Conservation (phyloP, 92 coral and sea anemone genomes). For the Umimayanthus kanabou region DNA sequence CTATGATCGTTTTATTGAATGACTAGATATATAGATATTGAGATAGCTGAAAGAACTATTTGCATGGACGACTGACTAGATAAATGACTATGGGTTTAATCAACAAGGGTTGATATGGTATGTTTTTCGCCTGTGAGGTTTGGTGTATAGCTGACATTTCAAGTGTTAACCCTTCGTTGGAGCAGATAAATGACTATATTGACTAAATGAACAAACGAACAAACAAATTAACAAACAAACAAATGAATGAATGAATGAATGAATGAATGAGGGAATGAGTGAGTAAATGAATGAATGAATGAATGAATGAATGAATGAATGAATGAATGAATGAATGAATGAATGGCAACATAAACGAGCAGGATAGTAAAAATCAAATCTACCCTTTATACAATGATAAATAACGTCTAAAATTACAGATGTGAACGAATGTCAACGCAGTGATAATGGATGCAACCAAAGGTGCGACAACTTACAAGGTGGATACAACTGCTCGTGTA, state of each 20-base stretch:
- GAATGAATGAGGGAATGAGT: too few relatives aligned
- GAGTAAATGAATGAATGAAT: background rate
- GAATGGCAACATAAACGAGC: background rate
- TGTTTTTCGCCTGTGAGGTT: too few relatives aligned
- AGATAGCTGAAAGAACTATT: too few relatives aligned
- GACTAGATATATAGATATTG: too few relatives aligned
- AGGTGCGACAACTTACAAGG: slow-evolving; percentile 2
- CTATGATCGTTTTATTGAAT: too few relatives aligned
- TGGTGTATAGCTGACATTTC: too few relatives aligned
- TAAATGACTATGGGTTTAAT: too few relatives aligned
- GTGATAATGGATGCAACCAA: slow-evolving; percentile 26
- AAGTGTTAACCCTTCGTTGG: too few relatives aligned
- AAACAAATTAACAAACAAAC: background rate
- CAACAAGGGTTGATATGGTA: too few relatives aligned
- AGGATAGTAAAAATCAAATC: background rate
- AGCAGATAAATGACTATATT: too few relatives aligned
- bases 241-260: background rate
- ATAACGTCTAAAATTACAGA: background rate
- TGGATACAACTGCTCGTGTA: slow-evolving; percentile 19
- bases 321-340: background rate
- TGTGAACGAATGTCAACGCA: slow-evolving; percentile 6
- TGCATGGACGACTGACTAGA: too few relatives aligned
- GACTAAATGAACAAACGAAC: background rate
- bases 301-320: background rate
- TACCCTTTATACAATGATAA: background rate